A percentile compares a stretch with the other conserved stretches of the same genome.
These are phyloP conservation scores for Anadara kagoshimensis DNA, from an alignment of 1,140 invertebrate genomes.

Conservation along the genomic window DNA sequence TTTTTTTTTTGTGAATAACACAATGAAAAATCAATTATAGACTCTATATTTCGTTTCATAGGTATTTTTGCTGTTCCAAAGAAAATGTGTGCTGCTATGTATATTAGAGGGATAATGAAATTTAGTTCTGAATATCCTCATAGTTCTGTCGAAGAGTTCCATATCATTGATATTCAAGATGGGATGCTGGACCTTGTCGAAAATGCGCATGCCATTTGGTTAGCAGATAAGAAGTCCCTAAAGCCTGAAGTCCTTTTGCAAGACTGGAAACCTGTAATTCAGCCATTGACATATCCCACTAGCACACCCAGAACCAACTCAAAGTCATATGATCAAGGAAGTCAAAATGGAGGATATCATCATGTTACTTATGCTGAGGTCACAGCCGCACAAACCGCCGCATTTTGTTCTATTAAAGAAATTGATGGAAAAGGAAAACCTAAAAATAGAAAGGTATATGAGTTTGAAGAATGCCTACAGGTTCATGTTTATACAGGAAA, in stretches of 20 bases:
- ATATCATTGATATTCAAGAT: slow-evolving; percentile 45
- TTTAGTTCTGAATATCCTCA: not conserved
- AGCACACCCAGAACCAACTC: no score
- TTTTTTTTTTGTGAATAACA: no score
- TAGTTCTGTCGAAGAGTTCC: slow-evolving; percentile 37
- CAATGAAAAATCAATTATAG: no score
- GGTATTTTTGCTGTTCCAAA: slow-evolving; percentile 36
- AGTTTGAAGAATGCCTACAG: no score
- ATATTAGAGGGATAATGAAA: slow-evolving; percentile 14
- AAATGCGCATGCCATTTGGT: slow-evolving; percentile 15
- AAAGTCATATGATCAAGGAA: no score
- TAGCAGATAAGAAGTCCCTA: not conserved
- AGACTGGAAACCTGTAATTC: not conserved
- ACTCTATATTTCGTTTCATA: not conserved
- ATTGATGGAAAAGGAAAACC: no score
- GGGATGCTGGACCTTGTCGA: slow-evolving; percentile 34
- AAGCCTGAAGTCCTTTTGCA: not conserved
- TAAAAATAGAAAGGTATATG: no score
- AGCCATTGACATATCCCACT: not conserved
- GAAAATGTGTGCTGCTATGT: slow-evolving; percentile 37
- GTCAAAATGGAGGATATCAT: no score
- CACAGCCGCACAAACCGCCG: no score
- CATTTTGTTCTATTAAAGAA: no score
- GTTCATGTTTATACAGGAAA: slow-evolving; percentile 14
- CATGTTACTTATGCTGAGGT: no score